Conservation (phyloP, 2,797 vertebrate species). For the Gadopsis marmoratus region DNA sequence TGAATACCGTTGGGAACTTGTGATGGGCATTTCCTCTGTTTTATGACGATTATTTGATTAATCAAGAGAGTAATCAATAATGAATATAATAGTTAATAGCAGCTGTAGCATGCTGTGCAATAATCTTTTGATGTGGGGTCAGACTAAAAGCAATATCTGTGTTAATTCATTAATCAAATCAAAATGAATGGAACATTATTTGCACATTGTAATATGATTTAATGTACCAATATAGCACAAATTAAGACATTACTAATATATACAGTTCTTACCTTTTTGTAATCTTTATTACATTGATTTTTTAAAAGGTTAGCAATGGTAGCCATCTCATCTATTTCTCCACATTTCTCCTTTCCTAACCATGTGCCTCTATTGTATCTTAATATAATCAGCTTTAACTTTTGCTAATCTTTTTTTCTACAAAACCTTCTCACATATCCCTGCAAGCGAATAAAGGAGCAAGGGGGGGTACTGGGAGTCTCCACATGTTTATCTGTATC, state of each 20-base stretch:
- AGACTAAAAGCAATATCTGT: background rate
- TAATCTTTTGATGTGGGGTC: background rate
- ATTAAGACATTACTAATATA: background rate
- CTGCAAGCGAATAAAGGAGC: constrained; percentile 23
- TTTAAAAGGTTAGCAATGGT: background rate
- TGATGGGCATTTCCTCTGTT: background rate
- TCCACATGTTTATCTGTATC: constrained; percentile 70
- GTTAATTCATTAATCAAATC: background rate
- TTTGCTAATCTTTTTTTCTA: constrained; percentile 12
- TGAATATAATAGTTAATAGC: background rate
- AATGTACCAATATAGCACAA: background rate
- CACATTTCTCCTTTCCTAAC: background rate
- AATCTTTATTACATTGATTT: background rate
- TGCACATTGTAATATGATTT: background rate
- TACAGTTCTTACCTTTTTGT: background rate
- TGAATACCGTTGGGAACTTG: background rate
- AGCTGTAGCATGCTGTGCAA: background rate
- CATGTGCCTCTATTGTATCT: background rate
- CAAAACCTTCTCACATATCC: constrained; percentile 44
- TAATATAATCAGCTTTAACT: constrained; percentile 4
- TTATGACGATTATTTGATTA: accelerated
- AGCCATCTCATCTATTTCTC: background rate
- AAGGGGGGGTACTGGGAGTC: constrained; percentile 31
- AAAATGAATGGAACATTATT: background rate
- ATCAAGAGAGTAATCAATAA: background rate